A percentile compares a stretch with the other conserved stretches of the same genome.
phyloP scores from a whole-genome alignment of 2,113 vertebrate species.

The Peucedramus taeniatus region DNA sequence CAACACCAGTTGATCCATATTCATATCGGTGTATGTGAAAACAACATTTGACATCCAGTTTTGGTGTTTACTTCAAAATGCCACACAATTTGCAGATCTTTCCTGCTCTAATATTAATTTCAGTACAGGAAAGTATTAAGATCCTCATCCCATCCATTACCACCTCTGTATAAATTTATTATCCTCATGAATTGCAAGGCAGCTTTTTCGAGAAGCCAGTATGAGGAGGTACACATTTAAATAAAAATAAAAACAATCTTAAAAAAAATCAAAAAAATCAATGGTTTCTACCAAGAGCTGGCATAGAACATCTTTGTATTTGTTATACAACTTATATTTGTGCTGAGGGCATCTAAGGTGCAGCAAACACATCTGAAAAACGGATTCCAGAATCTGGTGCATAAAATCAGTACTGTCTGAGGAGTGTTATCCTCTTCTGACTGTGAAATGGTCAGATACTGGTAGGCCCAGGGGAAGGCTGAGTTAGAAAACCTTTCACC shows the following conservation, averaged over 20 bases:
- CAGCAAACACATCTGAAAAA: not conserved
- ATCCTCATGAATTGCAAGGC: not conserved
- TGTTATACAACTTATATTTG: not conserved
- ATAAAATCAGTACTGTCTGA: not conserved
- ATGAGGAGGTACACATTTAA: not conserved
- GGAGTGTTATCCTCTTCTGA: not conserved
- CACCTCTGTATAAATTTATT: not conserved
- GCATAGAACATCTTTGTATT: not conserved
- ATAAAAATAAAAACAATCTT: too few species aligned
- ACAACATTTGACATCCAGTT: not conserved
- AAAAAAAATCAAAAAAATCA: not conserved
- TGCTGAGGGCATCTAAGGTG: not conserved
- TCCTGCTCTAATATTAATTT: not conserved
- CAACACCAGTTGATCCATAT: not conserved
- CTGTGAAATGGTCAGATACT: not conserved
- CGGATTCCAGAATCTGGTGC: not conserved
- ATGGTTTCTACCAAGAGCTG: not conserved
- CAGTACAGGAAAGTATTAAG: not conserved
- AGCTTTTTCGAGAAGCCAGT: not conserved
- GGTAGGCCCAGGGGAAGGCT: not conserved
- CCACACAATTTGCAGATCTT: not conserved
- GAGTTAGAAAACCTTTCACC: not conserved
- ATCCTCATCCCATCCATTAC: not conserved
- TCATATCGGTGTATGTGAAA: not conserved
- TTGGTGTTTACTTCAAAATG: not conserved